Evolutionary conservation across 2,797 vertebrate species (phyloP).

Genomic region (Rhodeus uyekii): DNA sequence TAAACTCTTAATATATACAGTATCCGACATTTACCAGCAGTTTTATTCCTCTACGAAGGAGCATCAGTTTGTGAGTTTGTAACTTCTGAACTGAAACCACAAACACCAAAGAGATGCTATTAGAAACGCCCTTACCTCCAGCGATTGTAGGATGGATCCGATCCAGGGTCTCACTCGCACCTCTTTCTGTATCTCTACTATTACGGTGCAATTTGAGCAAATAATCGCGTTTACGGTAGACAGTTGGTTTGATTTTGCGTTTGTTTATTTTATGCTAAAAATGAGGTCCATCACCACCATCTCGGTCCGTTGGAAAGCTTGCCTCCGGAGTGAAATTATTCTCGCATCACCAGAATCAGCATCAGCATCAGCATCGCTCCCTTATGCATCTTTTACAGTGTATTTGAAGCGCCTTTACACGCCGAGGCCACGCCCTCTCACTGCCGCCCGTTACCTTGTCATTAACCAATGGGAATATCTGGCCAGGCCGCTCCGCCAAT

Average conservation of each 20-base stretch:
- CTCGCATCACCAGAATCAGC: constrained; percentile 15
- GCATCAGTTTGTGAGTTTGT: background rate
- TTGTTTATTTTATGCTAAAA: background rate
- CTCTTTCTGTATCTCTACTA: constrained; percentile 27
- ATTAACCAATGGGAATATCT: constrained; percentile 56
- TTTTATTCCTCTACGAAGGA: background rate
- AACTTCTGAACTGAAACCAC: constrained; percentile 3
- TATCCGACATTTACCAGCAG: background rate
- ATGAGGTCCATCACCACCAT: background rate
- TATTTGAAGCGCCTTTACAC: constrained; percentile 63
- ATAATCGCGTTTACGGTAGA: background rate
- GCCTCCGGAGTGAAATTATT: constrained; percentile 1
- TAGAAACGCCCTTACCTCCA: constrained; percentile 65
- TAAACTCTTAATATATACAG: background rate
- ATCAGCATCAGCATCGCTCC: constrained; percentile 17
- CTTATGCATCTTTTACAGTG: constrained; percentile 44
- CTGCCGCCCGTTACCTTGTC: constrained; percentile 20
- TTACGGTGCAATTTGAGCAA: background rate
- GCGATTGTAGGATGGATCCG: constrained; percentile 50
- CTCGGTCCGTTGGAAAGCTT: background rate
- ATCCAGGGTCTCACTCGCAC: constrained; percentile 32
- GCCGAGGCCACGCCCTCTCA: constrained; percentile 53
- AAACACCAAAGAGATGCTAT: constrained; percentile 31
- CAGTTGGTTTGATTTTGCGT: background rate
- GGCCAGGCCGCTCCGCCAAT: constrained; percentile 53